Conservation (phyloP, 1,140 invertebrate species). For the Hermetia illucens region DNA sequence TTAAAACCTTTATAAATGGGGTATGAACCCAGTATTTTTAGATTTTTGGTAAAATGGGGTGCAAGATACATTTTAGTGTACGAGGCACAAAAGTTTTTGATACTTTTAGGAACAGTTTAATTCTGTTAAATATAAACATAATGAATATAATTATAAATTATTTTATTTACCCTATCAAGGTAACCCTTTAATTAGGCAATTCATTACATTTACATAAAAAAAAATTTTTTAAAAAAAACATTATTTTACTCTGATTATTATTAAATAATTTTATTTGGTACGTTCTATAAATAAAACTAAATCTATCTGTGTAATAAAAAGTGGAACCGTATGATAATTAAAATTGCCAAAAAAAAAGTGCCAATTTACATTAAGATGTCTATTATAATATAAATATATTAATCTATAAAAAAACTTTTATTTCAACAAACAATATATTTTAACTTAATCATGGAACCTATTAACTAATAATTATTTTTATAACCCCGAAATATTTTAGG, state of each 20-base stretch:
- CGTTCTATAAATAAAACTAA: constrained; percentile 14
- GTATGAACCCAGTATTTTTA: constrained; percentile 36
- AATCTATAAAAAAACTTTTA: constrained; percentile 12
- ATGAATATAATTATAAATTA: constrained; percentile 24
- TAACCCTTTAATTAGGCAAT: constrained; percentile 39
- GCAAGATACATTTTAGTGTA: constrained; percentile 35
- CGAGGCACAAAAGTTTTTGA: constrained; percentile 38
- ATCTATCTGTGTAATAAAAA: constrained; percentile 11
- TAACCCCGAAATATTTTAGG: too few relatives aligned
- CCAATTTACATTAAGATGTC: too few relatives aligned
- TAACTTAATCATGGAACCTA: constrained; percentile 12
- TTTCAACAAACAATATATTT: constrained; percentile 17
- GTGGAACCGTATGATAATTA: too few relatives aligned
- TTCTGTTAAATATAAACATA: constrained; percentile 34
- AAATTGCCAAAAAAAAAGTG: too few relatives aligned
- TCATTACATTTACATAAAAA: constrained; percentile 30
- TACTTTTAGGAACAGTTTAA: constrained; percentile 36
- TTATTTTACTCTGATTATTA: constrained; percentile 22
- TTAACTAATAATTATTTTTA: too few relatives aligned
- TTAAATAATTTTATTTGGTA: constrained; percentile 9
- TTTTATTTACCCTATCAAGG: constrained; percentile 37
- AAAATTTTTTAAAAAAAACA: constrained; percentile 22
- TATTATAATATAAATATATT: constrained; percentile 11
- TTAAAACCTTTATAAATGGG: constrained; percentile 31
- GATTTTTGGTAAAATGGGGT: constrained; percentile 20